A percentile compares a stretch with the other conserved stretches of the same genome.
phyloP scores from a whole-genome alignment of 1,140 invertebrate species.

The Drosophila lacertosa region DNA sequence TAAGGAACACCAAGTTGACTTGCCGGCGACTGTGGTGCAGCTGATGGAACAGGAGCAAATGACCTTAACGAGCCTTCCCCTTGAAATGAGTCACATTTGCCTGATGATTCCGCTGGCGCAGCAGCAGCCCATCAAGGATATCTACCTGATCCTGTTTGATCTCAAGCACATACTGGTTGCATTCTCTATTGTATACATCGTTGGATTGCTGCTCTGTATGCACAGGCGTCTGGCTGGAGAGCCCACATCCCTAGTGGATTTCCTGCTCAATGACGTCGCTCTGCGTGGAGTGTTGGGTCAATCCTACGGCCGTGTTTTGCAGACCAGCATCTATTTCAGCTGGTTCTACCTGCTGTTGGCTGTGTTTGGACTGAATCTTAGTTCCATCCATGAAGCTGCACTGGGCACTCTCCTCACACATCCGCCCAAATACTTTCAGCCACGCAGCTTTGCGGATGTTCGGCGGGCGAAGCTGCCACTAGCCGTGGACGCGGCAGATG shows the following conservation, averaged over 20 bases:
- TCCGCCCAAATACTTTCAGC: slow-evolving; percentile 56
- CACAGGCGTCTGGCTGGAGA: slow-evolving; percentile 8
- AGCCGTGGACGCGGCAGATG: slow-evolving; percentile 14
- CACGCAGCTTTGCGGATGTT: slow-evolving; percentile 53
- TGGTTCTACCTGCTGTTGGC: slow-evolving; percentile 51
- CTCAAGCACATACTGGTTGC: slow-evolving; percentile 36
- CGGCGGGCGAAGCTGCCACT: slow-evolving; percentile 14
- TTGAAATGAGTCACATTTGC: slow-evolving; percentile 65
- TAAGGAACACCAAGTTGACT: slow-evolving; percentile 22
- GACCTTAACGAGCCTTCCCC: slow-evolving; percentile 40
- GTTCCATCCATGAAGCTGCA: slow-evolving; percentile 56
- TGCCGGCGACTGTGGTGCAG: slow-evolving; percentile 38
- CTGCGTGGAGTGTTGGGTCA: slow-evolving; percentile 62
- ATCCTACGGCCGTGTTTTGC: slow-evolving; percentile 31
- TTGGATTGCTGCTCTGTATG: slow-evolving; percentile 40
- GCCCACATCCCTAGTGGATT: slow-evolving; percentile 21
- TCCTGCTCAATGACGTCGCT: slow-evolving; percentile 55
- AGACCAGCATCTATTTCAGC: neutral
- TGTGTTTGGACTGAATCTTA: slow-evolving; percentile 57
- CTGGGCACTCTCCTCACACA: slow-evolving; percentile 64
- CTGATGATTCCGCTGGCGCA: slow-evolving; percentile 63
- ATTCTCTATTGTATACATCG: slow-evolving; percentile 33
- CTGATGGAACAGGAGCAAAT: slow-evolving; percentile 30
- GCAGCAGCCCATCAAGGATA: slow-evolving; percentile 42
- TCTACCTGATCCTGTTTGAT: slow-evolving; percentile 43